Percentiles rank a stretch among this genome's conserved stretches.
These are phyloP conservation scores for Lasioglossum lativentre DNA, from an alignment of 2,888 invertebrate genomes.

Conservation along the genomic window DNA sequence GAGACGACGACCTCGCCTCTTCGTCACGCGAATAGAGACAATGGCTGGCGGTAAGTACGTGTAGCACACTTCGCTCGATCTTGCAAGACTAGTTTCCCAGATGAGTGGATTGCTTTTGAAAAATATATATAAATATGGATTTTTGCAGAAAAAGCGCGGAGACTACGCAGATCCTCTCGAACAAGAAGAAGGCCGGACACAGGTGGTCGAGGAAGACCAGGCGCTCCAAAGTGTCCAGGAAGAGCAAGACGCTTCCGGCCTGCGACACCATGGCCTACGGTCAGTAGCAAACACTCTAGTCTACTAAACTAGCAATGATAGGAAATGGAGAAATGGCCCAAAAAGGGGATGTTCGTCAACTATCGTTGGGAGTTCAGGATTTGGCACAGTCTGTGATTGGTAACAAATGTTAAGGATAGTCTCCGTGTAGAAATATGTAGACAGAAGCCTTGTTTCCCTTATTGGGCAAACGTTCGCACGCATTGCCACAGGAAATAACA, in stretches of 20 bases:
- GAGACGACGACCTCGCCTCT: constrained; percentile 55
- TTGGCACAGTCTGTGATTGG: too few relatives aligned
- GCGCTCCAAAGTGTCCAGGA: constrained; percentile 87
- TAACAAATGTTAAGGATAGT: too few relatives aligned
- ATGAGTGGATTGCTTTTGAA: neutral
- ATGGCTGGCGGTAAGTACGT: constrained; percentile 50
- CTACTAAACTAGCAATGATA: neutral
- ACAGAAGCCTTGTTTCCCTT: too few relatives aligned
- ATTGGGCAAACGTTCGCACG: too few relatives aligned
- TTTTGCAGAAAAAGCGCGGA: constrained; percentile 30
- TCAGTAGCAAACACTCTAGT: constrained; percentile 42
- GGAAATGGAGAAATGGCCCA: neutral
- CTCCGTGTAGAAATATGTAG: too few relatives aligned
- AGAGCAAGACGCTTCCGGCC: constrained; percentile 51
- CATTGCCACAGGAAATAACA: too few relatives aligned
- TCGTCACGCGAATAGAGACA: constrained; percentile 28
- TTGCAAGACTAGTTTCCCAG: neutral
- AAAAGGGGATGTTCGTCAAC: too few relatives aligned
- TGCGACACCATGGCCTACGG: constrained; percentile 34
- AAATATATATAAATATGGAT: neutral
- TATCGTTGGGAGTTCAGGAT: too few relatives aligned
- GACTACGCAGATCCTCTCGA: constrained; percentile 17
- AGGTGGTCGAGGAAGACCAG: constrained; percentile 88
- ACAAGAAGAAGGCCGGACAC: constrained; percentile 68
- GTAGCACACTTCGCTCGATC: neutral